Base-by-base conservation (phyloP, 1,140 invertebrate species). In the Bactericera cockerelli region DNA sequence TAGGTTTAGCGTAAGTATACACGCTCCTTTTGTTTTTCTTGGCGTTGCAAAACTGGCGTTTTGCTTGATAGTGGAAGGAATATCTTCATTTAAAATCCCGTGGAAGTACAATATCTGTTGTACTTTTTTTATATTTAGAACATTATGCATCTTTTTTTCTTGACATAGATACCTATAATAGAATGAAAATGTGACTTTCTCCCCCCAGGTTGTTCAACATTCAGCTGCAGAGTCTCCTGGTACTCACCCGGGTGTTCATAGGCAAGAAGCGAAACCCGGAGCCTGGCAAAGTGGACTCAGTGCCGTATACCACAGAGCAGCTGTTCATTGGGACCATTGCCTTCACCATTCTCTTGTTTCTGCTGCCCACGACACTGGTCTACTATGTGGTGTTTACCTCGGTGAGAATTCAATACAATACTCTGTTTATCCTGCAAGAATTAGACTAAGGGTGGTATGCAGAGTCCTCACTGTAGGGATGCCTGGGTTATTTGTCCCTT, bases 241-340 rank as follows among this genome's bases (percentile, higher is more conserved):
- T 90, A 1, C 73, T 95, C 14, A 86, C 89, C 71, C 75, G 89
- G 59, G 72, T 95, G 26, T 94, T 97, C 74, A 77, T 93, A 56
- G 93, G 93, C 0, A 82, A 88, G 65, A 96, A 96, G 71, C 89
- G 86, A 70, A 97, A 96, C 76, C 89, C 89, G 19, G 68, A 95
- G 11, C 77, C 89, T 66, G 75, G 81, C 54, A 75, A 87, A 65
- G 81, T 90, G 1, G 87, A 91, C 70, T 86, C 84, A 2, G 84
- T 82, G 67, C 74, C 82, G 63, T 90, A 93, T 70, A 81, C 84
- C 53, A 80, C 85, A 61, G 82, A 93, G 68, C 87, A 94, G 69
- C 70, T 95, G 42, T 93, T 94, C 72, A 77, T 95, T 25, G 89
- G 90, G 33, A 93, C 90, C 14, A 72, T 95, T 14, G 77, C 85